Evolutionary conservation across 2,888 invertebrate genomes (phyloP), one percentile per base, ranked within the genome.

Genomic region (Amphipyra tragopoginis): DNA sequence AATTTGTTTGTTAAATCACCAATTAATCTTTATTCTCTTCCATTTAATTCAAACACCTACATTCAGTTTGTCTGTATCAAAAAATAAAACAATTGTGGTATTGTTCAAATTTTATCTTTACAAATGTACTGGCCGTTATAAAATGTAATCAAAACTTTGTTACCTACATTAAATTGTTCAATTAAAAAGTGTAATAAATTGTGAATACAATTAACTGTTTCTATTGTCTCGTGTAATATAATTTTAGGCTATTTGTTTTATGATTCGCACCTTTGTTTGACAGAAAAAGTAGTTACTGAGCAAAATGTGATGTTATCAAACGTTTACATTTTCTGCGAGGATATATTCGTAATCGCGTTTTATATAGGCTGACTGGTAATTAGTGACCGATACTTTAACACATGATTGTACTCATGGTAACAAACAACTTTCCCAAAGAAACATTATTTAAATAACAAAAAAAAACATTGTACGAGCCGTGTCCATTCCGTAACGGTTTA

Each of bases 111-210:
- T 40, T 1, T 33, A 48, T 50, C 29, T 36, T 39, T 9, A 42
- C 34, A 51, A 67, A 69, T 39, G 39, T 39, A 42, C 1, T 8
- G 33, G 15, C n/a, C 21, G 36, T 63, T 36, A 40, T 39, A 50
- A 61, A 62, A 66, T 55, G 44, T 66, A 54, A 66, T 71, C 47
- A 67, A 65, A 75, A 64, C 44, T 67, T 74, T 60, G 55, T 51
- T 36, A n/a, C n/a, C n/a, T n/a, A 13, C 38, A 53, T 55, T 49
- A 49, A 29, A 55, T 60, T 40, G 21, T 39, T 47, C 33, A 42
- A 64, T 72, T 72, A 56, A 60, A 74, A 71, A 61, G 40, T 66
- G 45, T 44, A 44, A 59, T 66, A 52, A 44, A 60, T 72, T 72
- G 15, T 51, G 44, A 48, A 26, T 15, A 56, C 15, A 53, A 39